Evolutionary conservation across 2,888 invertebrate species (phyloP).

Genomic region (Vandiemenella viatica): DNA sequence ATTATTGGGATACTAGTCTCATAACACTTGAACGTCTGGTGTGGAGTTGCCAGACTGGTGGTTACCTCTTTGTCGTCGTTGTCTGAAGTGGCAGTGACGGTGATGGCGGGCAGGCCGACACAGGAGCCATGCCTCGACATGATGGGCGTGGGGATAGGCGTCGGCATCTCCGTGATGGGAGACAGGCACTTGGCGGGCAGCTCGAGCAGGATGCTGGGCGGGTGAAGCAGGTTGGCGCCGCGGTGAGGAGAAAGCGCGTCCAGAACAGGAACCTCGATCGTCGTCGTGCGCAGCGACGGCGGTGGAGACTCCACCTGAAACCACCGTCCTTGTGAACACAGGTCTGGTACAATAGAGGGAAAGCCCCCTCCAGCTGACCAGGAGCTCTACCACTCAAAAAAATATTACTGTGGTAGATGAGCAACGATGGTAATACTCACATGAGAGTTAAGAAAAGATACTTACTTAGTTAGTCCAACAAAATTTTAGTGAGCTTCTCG

Average conservation of each 20-base stretch:
- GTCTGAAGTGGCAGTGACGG: conserved; percentile 1
- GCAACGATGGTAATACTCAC: too few species aligned
- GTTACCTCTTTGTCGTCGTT: conserved; percentile 2
- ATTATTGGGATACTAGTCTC: too few species aligned
- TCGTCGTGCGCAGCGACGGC: conserved; percentile 27
- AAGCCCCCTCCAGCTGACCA: too few species aligned
- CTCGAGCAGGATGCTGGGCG: conserved; percentile 61
- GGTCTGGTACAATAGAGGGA: too few species aligned
- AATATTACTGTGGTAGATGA: too few species aligned
- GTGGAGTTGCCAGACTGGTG: too few species aligned
- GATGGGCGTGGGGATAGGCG: conserved; percentile 52
- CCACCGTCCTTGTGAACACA: too few species aligned
- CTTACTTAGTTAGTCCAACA: too few species aligned
- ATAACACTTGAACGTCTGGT: too few species aligned
- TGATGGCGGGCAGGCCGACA: conserved; percentile 2
- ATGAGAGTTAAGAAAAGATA: too few species aligned
- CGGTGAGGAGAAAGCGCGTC: conserved; percentile 54
- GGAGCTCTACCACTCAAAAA: too few species aligned
- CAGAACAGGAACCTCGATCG: conserved; percentile 45
- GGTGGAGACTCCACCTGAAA: conserved; percentile 51
- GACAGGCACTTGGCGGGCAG: conserved; percentile 55
- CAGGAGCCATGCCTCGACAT: conserved; percentile 29
- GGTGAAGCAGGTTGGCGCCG: conserved; percentile 40
- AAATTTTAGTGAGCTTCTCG: too few species aligned
- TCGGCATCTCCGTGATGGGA: conserved; percentile 60